Conservation (phyloP, 2,797 vertebrate species). For the Lacerta viridis region DNA sequence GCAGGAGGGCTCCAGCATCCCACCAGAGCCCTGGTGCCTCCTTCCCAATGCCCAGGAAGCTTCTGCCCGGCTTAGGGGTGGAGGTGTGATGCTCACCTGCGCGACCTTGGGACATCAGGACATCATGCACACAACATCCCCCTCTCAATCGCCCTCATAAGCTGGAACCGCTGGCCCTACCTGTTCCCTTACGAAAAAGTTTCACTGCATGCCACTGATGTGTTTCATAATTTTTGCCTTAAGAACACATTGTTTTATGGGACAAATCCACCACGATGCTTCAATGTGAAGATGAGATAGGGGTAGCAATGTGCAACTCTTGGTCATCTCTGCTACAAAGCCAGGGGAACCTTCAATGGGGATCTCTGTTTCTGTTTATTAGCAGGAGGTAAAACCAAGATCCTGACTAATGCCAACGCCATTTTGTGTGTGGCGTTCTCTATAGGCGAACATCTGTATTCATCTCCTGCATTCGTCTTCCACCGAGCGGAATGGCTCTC, state of each 20-base stretch:
- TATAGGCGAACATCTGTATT: conserved; percentile 65
- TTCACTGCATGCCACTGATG: too few relatives aligned
- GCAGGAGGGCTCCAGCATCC: too few relatives aligned
- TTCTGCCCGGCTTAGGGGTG: too few relatives aligned
- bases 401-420: not conserved
- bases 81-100: too few relatives aligned
- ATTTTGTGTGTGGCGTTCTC: conserved; percentile 54
- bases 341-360: conserved; percentile 25
- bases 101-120: too few relatives aligned
- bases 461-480: conserved; percentile 66
- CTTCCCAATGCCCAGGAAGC: too few relatives aligned
- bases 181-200: too few relatives aligned
- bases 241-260: not conserved
- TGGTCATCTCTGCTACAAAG: not conserved
- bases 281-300: not conserved
- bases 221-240: too few relatives aligned
- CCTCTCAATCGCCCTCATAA: too few relatives aligned
- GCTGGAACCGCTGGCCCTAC: too few relatives aligned
- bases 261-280: not conserved
- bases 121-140: too few relatives aligned
- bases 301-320: not conserved
- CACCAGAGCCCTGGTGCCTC: too few relatives aligned
- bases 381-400: conserved; percentile 31
- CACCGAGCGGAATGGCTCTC: conserved; percentile 63
- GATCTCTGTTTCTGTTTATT: conserved; percentile 32